Evolutionary conservation across 1,140 invertebrate genomes (phyloP), one percentile per base, ranked within the genome.

Genomic region (Drosophila sucinea): DNA sequence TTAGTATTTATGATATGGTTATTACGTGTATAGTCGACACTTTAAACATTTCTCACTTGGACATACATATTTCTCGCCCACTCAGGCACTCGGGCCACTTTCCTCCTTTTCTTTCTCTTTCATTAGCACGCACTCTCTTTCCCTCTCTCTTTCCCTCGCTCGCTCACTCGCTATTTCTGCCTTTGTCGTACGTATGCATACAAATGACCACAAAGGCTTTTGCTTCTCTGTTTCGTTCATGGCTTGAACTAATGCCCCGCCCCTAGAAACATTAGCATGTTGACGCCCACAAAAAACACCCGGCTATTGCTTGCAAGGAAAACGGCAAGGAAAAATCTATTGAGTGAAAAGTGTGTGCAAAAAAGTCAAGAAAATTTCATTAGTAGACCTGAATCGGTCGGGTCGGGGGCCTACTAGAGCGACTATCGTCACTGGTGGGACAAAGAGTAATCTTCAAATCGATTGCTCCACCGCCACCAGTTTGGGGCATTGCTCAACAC

Each of bases 1-100:
- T 8, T 51, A 17, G 44, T 27, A 17, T 17, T 17, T 17, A 51
- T 51, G 23, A 51, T 51, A 51, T 51, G 44, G 44, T 51, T 51
- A 51, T 51, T 51, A 51, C 44, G 44, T 51, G 44, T 51, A 51
- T 51, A 51, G 44, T 51, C 10, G 25, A 23, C 44, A 51, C 25
- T 3, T 51, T 51, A 8, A 51, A 51, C 44, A 51, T 51, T 51
- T 51, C 44, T 51, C 44, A 51, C 44, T 51, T 51, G 44, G 44
- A 80, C 71, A 79, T 71, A 80, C 70, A 78, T 65, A 79, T 30
- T 75, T 80, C 65, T 38, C 60, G 71, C 75, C 70, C 71, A 47
- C 44, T 8, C 17, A 38, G 8, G 3, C 10, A 38, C 35, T 38
- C 1, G 30, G 30, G 11, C 35, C 35, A 38, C 35, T 3, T 38